Conservation (phyloP, 1,140 invertebrate species). For the Scylla paramamosain region DNA sequence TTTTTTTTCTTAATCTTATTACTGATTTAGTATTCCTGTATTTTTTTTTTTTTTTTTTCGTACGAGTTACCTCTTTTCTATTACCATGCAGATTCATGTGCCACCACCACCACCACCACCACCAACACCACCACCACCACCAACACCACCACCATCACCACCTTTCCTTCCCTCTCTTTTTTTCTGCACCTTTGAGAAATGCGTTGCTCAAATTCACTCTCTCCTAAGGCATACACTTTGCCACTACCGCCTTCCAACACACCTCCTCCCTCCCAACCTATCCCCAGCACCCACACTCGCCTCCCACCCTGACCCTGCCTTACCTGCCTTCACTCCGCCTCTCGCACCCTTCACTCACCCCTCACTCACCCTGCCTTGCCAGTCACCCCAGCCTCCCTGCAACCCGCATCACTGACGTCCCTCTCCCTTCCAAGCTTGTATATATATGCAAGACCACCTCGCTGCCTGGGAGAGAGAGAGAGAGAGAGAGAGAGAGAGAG, state of each 20-base stretch:
- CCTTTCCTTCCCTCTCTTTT: background rate
- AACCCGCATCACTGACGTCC: background rate
- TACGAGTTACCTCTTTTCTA: too few species aligned
- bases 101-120: too few species aligned
- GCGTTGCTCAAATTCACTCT: background rate
- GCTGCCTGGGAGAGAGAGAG: background rate
- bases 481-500: background rate
- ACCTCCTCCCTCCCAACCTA: background rate
- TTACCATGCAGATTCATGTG: too few species aligned
- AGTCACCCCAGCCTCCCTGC: background rate
- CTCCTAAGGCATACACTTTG: background rate
- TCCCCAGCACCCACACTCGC: background rate
- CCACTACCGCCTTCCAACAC: too few species aligned
- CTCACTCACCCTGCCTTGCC: background rate
- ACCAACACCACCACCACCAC: too few species aligned
- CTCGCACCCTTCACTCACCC: too few species aligned
- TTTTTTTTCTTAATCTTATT: too few species aligned
- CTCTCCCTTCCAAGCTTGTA: background rate
- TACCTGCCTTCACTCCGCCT: too few species aligned
- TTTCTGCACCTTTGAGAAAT: background rate
- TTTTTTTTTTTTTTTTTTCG: background rate
- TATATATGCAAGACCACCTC: too few species aligned
- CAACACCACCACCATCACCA: background rate
- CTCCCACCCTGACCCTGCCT: background rate
- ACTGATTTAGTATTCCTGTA: background rate